Percentiles rank a stretch among this genome's conserved stretches.
Evolutionary conservation across 2,797 vertebrate genomes (phyloP).

Genomic region (Acipenser ruthenus): DNA sequence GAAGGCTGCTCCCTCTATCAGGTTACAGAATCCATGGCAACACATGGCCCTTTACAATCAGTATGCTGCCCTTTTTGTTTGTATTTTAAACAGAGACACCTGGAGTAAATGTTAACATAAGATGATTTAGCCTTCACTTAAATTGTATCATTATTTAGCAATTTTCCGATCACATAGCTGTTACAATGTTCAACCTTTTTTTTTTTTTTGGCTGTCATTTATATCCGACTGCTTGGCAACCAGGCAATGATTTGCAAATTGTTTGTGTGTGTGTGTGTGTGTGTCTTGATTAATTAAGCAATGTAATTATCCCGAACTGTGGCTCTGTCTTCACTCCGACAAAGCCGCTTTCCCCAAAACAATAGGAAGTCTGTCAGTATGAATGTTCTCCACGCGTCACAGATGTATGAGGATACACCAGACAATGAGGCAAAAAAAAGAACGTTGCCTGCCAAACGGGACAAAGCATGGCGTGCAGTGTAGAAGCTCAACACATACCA

Average conservation of each 20-base stretch:
- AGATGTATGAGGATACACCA: conserved; percentile 84
- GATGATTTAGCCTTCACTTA: not conserved
- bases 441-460: conserved; percentile 73
- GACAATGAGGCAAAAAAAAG: conserved; percentile 70
- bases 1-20: conserved; percentile 75
- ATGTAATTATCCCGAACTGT: conserved; percentile 87
- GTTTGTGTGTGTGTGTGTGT: conserved; percentile 15
- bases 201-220: conserved; percentile 54
- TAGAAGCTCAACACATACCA: conserved; percentile 61
- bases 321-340: conserved; percentile 69
- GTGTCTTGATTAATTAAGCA: conserved; percentile 89
- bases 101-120: too few species aligned
- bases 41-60: conserved; percentile 72
- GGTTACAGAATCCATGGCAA: conserved; percentile 84
- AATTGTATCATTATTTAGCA: conserved; percentile 66
- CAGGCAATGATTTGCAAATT: conserved; percentile 64
- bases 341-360: conserved; percentile 65
- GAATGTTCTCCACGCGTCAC: conserved; percentile 84
- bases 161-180: conserved; percentile 64
- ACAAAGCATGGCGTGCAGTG: conserved; percentile 68
- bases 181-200: conserved; percentile 63
- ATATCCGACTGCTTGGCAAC: conserved; percentile 68
- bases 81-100: not conserved
- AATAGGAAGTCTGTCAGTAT: conserved; percentile 83
- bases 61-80: conserved; percentile 48